These are phyloP conservation scores for Setophaga coronata DNA, from an alignment of 2,113 vertebrate genomes.

Conservation along the genomic window DNA sequence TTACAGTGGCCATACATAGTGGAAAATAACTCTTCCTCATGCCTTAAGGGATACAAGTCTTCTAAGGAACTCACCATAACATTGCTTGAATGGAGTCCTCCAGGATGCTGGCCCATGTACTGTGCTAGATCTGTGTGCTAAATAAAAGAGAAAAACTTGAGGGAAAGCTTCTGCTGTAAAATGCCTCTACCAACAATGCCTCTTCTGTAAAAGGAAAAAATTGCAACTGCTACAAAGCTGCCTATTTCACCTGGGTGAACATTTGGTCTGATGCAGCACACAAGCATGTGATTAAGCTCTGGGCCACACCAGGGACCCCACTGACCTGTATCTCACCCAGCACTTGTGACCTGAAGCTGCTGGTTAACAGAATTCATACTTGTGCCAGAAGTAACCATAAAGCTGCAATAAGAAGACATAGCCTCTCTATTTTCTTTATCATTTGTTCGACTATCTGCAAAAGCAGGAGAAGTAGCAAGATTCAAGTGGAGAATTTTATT, in stretches of 20 bases:
- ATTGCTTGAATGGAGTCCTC: slow-evolving; percentile 83
- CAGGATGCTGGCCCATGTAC: slow-evolving; percentile 88
- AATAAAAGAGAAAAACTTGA: slow-evolving; percentile 1
- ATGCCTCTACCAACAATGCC: background rate
- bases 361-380: background rate
- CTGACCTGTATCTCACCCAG: background rate
- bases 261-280: background rate
- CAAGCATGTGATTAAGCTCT: background rate
- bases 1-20: background rate
- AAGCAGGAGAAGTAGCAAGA: background rate
- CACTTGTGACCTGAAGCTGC: background rate
- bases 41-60: background rate
- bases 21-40: background rate
- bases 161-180: background rate
- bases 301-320: background rate
- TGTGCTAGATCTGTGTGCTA: slow-evolving; percentile 89
- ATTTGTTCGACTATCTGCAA: background rate
- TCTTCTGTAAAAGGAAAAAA: background rate
- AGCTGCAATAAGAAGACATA: background rate
- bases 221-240: background rate
- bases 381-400: background rate
- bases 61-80: slow-evolving; percentile 76
- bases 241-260: background rate
- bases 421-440: background rate
- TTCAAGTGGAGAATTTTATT: background rate